These are phyloP conservation scores for Spermophilus dauricus DNA, from an alignment of 2,113 vertebrate species.

Conservation along the genomic window DNA sequence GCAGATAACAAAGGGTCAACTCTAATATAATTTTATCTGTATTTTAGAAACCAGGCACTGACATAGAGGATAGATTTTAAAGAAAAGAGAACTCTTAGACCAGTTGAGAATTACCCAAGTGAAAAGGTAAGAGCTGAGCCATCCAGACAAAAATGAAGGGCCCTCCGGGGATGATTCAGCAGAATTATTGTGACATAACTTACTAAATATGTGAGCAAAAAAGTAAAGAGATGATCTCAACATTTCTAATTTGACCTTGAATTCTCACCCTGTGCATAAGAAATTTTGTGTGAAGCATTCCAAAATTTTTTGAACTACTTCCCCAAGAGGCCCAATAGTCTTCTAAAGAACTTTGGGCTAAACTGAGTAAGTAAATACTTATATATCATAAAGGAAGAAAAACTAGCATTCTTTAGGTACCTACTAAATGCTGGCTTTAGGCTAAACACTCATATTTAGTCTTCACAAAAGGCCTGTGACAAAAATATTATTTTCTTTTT, in stretches of 20 bases:
- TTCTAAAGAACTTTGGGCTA: constrained; percentile 50
- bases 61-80: not conserved
- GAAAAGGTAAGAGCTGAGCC: not conserved
- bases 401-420: not conserved
- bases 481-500: not conserved
- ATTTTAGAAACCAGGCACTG: not conserved
- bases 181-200: not conserved
- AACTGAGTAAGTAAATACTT: constrained; percentile 40
- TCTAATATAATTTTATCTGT: not conserved
- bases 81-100: not conserved
- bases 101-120: not conserved
- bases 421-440: not conserved
- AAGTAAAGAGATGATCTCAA: not conserved
- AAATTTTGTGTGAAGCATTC: not conserved
- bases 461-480: not conserved
- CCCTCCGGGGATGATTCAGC: not conserved
- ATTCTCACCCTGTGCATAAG: not conserved
- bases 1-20: not conserved
- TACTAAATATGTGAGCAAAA: not conserved
- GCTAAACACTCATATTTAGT: constrained; percentile 6
- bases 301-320: not conserved
- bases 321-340: not conserved
- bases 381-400: constrained; percentile 6
- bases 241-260: not conserved
- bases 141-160: not conserved